Base-by-base conservation (phyloP, 2,888 invertebrate genomes). In the Amphipyra tragopoginis region DNA sequence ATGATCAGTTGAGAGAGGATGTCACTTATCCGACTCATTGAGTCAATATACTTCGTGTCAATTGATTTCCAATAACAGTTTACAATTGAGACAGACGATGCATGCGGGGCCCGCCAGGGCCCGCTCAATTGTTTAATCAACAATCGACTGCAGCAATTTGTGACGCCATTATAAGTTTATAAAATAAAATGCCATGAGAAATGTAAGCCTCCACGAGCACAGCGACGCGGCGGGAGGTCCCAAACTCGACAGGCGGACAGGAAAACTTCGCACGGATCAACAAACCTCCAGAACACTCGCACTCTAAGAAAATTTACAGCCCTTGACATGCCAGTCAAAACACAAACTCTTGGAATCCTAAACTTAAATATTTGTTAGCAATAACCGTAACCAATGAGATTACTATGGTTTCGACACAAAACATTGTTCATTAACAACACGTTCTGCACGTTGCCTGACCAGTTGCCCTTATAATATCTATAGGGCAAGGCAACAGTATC, bases 41-140 rank as follows among this genome's bases (percentile, higher is more conserved):
- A 87, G 85, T 84, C 85, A 87, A 90, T 89, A 87, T 82, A 86
- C 67, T 77, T 82, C 75, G 86, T 88, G 90, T 90, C 93, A 93
- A 94, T 94, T 93, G 94, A 91, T 93, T 94, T 91, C 90, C 93
- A 93, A 94, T 94, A 93, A 93, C 87, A 86, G 89, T 90, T 89
- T 87, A 89, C 92, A 93, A 93, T 93, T 92, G 91, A 91, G 85
- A 89, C 83, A 82, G 86, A 89, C 85, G 87, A 87, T 67, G 85
- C 85, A 94, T 94, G 93, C 94, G 94, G 94, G 94, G 59, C 86
- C 87, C 86, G 84, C 83, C 94, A 94, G 94, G 94, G 59, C 86
- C 87, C 86, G 84, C 83, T 89, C 85, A 83, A 88, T 91, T 93
- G 93, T 92, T 90, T 90, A 89, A 92, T 91, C 85, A 90, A 92